Evolutionary conservation across 2,888 invertebrate genomes (phyloP).

Genomic region (Endomychus coccineus): DNA sequence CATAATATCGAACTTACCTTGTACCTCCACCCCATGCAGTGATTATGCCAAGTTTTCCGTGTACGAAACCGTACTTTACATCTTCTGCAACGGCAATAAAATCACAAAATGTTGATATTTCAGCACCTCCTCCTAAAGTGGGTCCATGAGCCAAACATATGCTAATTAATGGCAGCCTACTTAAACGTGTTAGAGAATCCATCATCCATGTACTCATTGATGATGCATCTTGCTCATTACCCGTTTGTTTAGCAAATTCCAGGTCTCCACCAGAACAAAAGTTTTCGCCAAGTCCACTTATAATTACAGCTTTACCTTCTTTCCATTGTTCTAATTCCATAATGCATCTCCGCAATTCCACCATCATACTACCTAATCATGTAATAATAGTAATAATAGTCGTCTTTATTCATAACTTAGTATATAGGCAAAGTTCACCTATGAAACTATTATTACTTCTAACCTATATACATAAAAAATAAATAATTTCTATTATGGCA

Average conservation of each 20-base stretch:
- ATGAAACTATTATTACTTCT: too few species aligned
- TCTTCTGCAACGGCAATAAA: slow-evolving; percentile 31
- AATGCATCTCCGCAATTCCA: slow-evolving; percentile 32
- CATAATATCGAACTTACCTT: slow-evolving; percentile 27
- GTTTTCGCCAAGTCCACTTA: slow-evolving; percentile 31
- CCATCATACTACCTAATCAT: slow-evolving; percentile 35
- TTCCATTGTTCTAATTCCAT: slow-evolving; percentile 32
- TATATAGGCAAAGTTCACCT: too few species aligned
- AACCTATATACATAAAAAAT: not conserved
- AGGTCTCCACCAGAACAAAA: slow-evolving; percentile 39
- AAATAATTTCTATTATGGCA: not conserved
- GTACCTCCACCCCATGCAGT: slow-evolving; percentile 38
- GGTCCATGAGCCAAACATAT: slow-evolving; percentile 32
- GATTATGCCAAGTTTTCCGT: slow-evolving; percentile 36
- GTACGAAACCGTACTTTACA: slow-evolving; percentile 35
- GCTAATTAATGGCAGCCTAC: slow-evolving; percentile 30
- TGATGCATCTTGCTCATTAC: slow-evolving; percentile 27
- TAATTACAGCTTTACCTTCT: slow-evolving; percentile 34
- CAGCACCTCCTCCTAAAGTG: slow-evolving; percentile 35
- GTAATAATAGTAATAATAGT: too few species aligned
- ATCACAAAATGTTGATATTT: slow-evolving; percentile 33
- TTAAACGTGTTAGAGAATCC: slow-evolving; percentile 27
- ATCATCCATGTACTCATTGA: slow-evolving; percentile 34
- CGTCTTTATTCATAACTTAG: too few species aligned
- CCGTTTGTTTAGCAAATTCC: slow-evolving; percentile 29